These are phyloP conservation scores for Solenopsis fugax DNA, from an alignment of 1,140 invertebrate genomes.

Conservation along the genomic window DNA sequence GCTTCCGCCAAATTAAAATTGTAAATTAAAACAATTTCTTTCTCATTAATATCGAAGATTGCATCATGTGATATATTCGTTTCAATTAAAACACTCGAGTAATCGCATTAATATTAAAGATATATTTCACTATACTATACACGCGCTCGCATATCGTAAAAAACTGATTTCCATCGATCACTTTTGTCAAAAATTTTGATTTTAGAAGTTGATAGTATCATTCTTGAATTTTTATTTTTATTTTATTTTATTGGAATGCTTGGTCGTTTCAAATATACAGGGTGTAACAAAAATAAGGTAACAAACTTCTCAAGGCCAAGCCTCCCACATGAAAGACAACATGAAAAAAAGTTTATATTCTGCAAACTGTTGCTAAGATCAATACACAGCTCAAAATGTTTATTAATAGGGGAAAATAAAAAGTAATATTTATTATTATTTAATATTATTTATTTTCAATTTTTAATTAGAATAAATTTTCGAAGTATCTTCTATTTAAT, in stretches of 20 bases:
- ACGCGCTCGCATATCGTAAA: not conserved
- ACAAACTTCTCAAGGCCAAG: too few species aligned
- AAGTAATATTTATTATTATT: too few species aligned
- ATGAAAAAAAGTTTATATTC: too few species aligned
- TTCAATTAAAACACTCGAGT: conserved; percentile 23
- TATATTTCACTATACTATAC: not conserved
- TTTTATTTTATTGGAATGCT: not conserved
- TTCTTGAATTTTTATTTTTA: not conserved
- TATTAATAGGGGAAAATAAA: too few species aligned
- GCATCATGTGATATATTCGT: not conserved
- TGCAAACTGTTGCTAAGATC: too few species aligned
- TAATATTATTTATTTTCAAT: too few species aligned
- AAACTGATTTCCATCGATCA: conserved; percentile 7
- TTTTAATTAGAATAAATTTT: too few species aligned
- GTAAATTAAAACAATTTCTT: not conserved
- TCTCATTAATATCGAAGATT: not conserved
- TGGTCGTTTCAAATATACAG: not conserved
- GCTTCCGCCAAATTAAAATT: not conserved
- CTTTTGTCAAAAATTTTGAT: conserved; percentile 44
- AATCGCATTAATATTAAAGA: conserved; percentile 12
- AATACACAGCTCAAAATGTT: too few species aligned
- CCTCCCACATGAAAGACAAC: too few species aligned
- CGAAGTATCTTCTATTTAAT: too few species aligned
- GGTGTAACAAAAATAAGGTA: too few species aligned
- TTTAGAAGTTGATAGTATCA: conserved; percentile 36